phyloP scores from a whole-genome alignment of 2,113 vertebrate genomes.

The Ceratotherium simum region DNA sequence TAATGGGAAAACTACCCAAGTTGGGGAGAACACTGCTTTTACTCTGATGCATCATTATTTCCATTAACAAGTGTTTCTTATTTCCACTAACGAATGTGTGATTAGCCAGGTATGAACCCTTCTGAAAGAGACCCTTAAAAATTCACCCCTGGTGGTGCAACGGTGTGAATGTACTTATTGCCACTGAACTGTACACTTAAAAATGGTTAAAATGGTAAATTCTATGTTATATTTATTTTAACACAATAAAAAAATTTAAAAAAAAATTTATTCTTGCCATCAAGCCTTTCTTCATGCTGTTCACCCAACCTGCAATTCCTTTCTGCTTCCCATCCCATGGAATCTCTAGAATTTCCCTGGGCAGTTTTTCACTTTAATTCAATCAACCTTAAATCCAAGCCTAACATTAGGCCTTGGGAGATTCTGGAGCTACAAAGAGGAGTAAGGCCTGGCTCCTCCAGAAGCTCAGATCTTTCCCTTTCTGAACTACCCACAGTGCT shows the following conservation, averaged over 20 bases:
- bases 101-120: not conserved
- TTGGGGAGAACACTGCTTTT: not conserved
- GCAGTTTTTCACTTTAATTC: not conserved
- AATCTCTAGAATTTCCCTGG: conserved; percentile 14
- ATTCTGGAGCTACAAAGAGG: not conserved
- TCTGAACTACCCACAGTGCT: not conserved
- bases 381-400: not conserved
- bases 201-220: not conserved
- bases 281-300: not conserved
- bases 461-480: conserved; percentile 4
- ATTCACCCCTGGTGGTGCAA: not conserved
- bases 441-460: not conserved
- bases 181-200: not conserved
- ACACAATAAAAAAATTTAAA: not conserved
- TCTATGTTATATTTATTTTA: not conserved
- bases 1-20: not conserved
- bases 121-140: not conserved
- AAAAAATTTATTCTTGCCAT: not conserved
- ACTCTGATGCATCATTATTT: not conserved
- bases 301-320: not conserved
- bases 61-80: conserved; percentile 42
- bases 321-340: not conserved
- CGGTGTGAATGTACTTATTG: not conserved
- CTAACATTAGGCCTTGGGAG: not conserved
- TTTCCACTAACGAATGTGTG: not conserved